Evolutionary conservation across 2,888 invertebrate species (phyloP), one percentile per base, ranked within the genome.

Genomic region (Campopleginae sp.): DNA sequence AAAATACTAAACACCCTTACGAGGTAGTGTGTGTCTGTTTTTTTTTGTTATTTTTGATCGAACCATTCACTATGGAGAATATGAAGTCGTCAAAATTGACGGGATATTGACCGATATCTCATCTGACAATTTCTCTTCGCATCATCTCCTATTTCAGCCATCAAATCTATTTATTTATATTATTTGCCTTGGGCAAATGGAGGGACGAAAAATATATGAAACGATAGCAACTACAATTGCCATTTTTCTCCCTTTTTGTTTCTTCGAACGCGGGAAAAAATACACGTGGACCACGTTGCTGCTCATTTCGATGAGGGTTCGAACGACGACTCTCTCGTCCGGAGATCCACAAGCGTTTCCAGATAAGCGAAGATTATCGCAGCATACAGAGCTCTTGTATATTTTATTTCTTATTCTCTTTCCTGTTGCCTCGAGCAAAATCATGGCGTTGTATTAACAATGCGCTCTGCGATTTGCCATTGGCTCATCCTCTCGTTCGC

Each of bases 111-210:
- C 58, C 58, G 61, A 27, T 68, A 23, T 65, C 66, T 61, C 2
- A 42, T 17, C 51, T 46, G 33, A 51, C 76, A 63, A 85, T 86
- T 77, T 58, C 76, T 85, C 82, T 80, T 86, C 38, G 31, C 46
- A 51, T 31, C 68, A 8, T 76, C 75, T 48, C 44, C 44, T 31
- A 17, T 80, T 51, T 82, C 80, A 54, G 71, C 70, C 80, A 84
- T 84, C 66, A 42, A 31, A 63, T 42, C 65, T 54, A 48, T 68
- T 46, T 79, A 78, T 66, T 68, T 46, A 51, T 79, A 65, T 42
- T 81, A 84, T 81, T 86, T 86, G 77, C 80, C 78, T 78, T 74
- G 38, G 78, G 61, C 65, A 77, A 80, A 44, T 72, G 66, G 65
- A 51, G 51, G 63, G 58, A 23, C 54, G 38, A 58, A 72, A 38